A percentile compares a stretch with the other conserved stretches of the same genome.
Conservation (phyloP, 2,113 vertebrate species). For the Aythya baeri region DNA sequence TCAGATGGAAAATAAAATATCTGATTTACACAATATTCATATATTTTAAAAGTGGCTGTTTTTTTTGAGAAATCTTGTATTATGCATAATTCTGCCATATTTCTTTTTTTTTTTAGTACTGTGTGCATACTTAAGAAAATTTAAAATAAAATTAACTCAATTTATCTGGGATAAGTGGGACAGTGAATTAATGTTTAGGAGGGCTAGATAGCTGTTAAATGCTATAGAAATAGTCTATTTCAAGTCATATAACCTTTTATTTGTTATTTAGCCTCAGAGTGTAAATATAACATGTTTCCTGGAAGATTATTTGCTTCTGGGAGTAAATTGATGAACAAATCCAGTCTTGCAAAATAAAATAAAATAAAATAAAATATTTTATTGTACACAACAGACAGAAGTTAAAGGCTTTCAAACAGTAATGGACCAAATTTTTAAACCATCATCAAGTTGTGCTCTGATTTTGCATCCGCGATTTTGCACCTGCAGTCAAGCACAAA, state of each 20-base stretch:
- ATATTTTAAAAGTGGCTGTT: not conserved
- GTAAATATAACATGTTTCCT: not conserved
- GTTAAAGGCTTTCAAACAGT: not conserved
- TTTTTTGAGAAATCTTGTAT: not conserved
- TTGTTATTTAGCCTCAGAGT: not conserved
- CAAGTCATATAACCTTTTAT: not conserved
- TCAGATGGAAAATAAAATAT: not conserved
- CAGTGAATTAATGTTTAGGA: accelerated
- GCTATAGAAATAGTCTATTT: not conserved
- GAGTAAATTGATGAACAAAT: not conserved
- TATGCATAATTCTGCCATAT: accelerated
- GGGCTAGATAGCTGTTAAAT: not conserved
- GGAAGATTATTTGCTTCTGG: not conserved
- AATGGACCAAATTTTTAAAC: conserved; percentile 43
- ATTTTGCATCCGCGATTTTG: conserved; percentile 57
- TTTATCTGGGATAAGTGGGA: not conserved
- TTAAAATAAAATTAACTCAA: not conserved
- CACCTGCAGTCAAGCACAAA: conserved; percentile 72
- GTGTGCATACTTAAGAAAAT: not conserved
- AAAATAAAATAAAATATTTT: not conserved
- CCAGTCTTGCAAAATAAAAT: not conserved
- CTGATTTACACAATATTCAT: not conserved
- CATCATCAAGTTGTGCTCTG: conserved; percentile 15
- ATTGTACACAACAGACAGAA: not conserved
- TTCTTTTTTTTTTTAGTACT: not conserved